phyloP scores from a whole-genome alignment of 1,140 invertebrate genomes.

The Drosophila sulfurigaster region DNA sequence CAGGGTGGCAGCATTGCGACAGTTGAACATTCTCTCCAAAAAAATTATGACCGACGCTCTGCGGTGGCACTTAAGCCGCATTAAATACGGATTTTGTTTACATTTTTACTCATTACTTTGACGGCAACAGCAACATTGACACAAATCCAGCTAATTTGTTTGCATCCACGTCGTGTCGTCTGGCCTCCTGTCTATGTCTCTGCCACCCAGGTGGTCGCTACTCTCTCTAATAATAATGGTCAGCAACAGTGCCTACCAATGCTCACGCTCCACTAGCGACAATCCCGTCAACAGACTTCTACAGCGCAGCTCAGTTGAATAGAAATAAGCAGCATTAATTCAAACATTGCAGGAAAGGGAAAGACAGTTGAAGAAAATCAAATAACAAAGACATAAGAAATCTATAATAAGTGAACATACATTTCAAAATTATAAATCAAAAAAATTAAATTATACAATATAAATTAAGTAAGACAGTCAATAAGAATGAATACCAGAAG shows the following conservation, averaged over 20 bases:
- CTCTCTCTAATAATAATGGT: slow-evolving; percentile 7
- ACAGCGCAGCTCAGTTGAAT: neutral
- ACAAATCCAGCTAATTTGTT: slow-evolving; percentile 70
- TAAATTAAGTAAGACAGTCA: too few species aligned
- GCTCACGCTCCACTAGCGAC: neutral
- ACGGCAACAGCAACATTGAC: slow-evolving; percentile 22
- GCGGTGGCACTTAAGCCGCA: slow-evolving; percentile 65
- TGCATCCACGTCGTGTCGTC: slow-evolving; percentile 36
- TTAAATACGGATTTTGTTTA: slow-evolving; percentile 75
- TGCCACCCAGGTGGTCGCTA: slow-evolving; percentile 18
- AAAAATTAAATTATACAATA: too few species aligned
- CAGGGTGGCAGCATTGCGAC: too few species aligned
- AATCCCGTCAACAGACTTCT: neutral
- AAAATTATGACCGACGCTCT: slow-evolving; percentile 41
- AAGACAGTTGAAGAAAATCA: too few species aligned
- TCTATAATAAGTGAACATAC: too few species aligned
- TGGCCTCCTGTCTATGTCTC: neutral
- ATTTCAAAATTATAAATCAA: too few species aligned
- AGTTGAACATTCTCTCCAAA: too few species aligned
- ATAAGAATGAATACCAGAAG: too few species aligned
- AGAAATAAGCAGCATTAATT: neutral
- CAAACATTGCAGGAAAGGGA: too few species aligned
- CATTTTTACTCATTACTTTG: slow-evolving; percentile 58
- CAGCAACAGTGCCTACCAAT: slow-evolving; percentile 10
- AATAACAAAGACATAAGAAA: too few species aligned